phyloP scores from a whole-genome alignment of 2,113 vertebrate genomes.

The Brevimyrus niger region DNA sequence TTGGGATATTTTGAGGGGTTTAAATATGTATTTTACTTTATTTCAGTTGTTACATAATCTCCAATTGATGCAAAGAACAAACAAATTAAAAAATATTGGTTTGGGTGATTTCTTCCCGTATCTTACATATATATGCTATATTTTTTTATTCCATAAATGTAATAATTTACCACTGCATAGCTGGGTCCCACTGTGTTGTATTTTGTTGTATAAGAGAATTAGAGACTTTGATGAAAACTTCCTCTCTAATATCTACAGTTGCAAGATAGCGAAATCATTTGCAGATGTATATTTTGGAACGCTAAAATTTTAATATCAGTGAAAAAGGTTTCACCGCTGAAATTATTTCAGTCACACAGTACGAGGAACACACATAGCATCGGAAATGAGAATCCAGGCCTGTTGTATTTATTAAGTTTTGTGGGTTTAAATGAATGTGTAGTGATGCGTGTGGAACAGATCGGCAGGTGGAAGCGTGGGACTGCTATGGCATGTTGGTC shows the following conservation, averaged over 20 bases:
- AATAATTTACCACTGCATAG: not conserved
- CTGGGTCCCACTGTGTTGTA: not conserved
- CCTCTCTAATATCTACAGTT: not conserved
- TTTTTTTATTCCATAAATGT: not conserved
- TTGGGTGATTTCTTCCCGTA: not conserved
- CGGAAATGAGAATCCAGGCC: not conserved
- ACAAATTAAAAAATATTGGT: constrained; percentile 11
- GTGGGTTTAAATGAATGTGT: not conserved
- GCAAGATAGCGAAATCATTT: not conserved
- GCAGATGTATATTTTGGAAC: not conserved
- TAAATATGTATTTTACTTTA: constrained; percentile 10
- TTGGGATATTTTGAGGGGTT: not conserved
- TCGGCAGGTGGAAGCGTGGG: not conserved
- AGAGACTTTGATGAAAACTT: not conserved
- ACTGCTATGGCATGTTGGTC: not conserved
- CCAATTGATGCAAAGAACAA: constrained; percentile 22
- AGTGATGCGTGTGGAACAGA: not conserved
- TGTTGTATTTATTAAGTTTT: constrained; percentile 5
- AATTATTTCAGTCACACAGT: not conserved
- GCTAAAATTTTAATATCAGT: not conserved
- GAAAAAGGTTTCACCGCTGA: not conserved
- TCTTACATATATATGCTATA: constrained; percentile 6
- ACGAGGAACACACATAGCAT: not conserved
- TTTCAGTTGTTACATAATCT: constrained; percentile 14
- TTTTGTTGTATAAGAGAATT: not conserved